A percentile compares a stretch with the other conserved stretches of the same genome.
Conservation (phyloP, 2,797 vertebrate genomes). For the Rhynchotus rufescens region DNA sequence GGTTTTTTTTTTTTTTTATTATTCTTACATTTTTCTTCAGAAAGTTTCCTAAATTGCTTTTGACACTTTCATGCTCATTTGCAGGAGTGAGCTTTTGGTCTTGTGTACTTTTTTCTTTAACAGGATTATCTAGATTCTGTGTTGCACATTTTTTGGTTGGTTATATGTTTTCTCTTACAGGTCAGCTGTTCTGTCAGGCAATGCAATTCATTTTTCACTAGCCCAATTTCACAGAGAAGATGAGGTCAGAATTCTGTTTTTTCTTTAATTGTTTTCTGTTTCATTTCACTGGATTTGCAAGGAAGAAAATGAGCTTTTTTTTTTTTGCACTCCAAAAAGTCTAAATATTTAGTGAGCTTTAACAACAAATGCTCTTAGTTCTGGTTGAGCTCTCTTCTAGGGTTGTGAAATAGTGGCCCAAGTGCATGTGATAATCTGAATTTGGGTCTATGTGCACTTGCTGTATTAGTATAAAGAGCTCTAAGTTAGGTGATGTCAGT, state of each 20-base stretch:
- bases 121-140: neutral
- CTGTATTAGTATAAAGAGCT: neutral
- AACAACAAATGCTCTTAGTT: neutral
- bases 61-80: neutral
- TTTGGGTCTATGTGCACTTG: neutral
- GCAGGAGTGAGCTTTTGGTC: neutral
- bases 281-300: neutral
- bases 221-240: neutral
- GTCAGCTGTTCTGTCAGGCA: neutral
- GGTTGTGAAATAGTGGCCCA: neutral
- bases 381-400: neutral
- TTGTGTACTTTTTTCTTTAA: neutral
- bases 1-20: too few relatives aligned
- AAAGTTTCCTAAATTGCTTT: neutral
- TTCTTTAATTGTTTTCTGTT: neutral
- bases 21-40: neutral
- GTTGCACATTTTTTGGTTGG: neutral
- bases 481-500: neutral
- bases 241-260: neutral
- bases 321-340: neutral
- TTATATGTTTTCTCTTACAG: neutral
- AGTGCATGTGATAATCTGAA: too few relatives aligned
- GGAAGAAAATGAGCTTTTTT: fast-evolving
- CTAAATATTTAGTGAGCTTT: neutral
- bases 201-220: neutral